Base-by-base conservation (phyloP, 2,797 vertebrate species). In the Huso huso region DNA sequence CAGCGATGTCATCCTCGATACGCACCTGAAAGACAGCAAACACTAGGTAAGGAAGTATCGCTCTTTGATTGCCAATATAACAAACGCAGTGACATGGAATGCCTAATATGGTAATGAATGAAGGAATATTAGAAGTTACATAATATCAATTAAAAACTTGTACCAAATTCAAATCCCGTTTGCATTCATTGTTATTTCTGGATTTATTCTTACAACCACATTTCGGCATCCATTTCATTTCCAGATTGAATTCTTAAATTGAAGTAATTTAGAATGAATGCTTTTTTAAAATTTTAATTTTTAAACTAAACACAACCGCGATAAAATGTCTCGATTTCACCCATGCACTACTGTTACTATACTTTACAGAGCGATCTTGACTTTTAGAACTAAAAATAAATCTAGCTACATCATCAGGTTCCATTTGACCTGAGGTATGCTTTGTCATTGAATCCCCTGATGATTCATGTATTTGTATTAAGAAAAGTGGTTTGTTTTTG, bases 1-100 rank as follows among this genome's bases (percentile, higher is more conserved):
- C 95, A 0, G 77, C 94, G 0, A 98, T 89, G 71, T 98, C 89
- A 0, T 98, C 95, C 77, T 99, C 96, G 0, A 99, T 96, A 4
- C 96, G 93, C 67, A 98, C 96, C 96, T 98, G 80, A 3, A 58
- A 15, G 62, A 62, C 66, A 58, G 18, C 9, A 49, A 2, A 63
- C 3, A n/a, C 11, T 7, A 13, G 6, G 9, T n/a, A n/a, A n/a
- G 11, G 55, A 12, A 13, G 55, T 3, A 12, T 9, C 6, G 6
- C 15, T 18, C 15, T 18, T 18, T 18, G 15, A 18, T 18, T 18
- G 12, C 5, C 12, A 11, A 10, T 10, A 13, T 58, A 11, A 12
- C 11, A n/a, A 13, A 12, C 5, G 51, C 51, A 12, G 51, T 53
- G 51, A 12, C 6, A 3, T 9, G 51, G 51, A 6, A 53, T 4